Evolutionary conservation across 1,140 invertebrate genomes (phyloP), one percentile per base, ranked within the genome.

Genomic region (Drosophila kanapiae): DNA sequence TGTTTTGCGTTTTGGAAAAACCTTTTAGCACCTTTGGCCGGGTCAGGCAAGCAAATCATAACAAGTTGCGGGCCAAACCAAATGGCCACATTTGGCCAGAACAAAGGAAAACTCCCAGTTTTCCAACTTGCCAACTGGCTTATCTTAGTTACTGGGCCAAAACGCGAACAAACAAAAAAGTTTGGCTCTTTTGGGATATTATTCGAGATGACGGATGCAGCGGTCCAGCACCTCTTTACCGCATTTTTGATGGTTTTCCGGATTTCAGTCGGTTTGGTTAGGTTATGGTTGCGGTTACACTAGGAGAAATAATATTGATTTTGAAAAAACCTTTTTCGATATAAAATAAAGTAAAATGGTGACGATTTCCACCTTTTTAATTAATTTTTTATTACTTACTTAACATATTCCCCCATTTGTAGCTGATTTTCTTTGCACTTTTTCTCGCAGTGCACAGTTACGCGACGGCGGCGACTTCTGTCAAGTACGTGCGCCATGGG

Each of bases 1-100:
- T 33, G 33, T 37, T 37, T 58, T 16, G 54, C 27, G 33, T 51
- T 49, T 38, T 18, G 69, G 82, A 62, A 88, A 88, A 88, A 88
- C 85, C 85, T 88, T 90, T 88, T 88, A 88, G 85, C 84, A 88
- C 84, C 74, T 88, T 71, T 8, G 47, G 77, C 18, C 80, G 40
- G 78, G 49, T 63, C 76, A 56, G 6, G 29, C 80, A 72, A 54
- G 29, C 54, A 86, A 87, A 87, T 87, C 71, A 77, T 68, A 87
- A 88, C 83, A 87, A 87, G 83, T 88, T 87, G 71, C 62, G 60
- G 78, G 57, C 35, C 14, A 64, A 43, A 64, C 27, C 18, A 38
- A 16, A 31, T 27, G 31, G 31, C 31, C 40, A 38, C 57, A 67
- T 67, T 63, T 68, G 65, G 59, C 45, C 33, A 61, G 43, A 35